A percentile compares a stretch with the other conserved stretches of the same genome.
Evolutionary conservation across 1,140 invertebrate genomes (phyloP).

Genomic region (Brachionus rotundiformis): DNA sequence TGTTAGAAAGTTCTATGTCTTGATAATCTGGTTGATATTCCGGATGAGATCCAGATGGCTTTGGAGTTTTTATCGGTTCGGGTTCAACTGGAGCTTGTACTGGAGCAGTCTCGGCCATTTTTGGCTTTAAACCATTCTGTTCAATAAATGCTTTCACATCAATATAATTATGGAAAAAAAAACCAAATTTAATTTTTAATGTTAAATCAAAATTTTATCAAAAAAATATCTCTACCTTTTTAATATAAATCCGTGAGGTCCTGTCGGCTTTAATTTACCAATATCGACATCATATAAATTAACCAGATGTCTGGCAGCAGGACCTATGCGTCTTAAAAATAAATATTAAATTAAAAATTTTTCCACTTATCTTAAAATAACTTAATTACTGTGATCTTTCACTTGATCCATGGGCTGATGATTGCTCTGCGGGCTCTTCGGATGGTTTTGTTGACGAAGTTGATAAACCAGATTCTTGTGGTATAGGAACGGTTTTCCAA

Average conservation of each 20-base stretch:
- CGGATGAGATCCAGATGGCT: slow-evolving; percentile 7
- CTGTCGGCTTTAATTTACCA: slow-evolving; percentile 23
- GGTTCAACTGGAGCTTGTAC: background rate
- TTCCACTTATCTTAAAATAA: too few relatives aligned
- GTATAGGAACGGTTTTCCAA: slow-evolving; percentile 9
- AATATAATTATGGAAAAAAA: slow-evolving; percentile 30
- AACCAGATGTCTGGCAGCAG: slow-evolving; percentile 39
- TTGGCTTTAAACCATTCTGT: slow-evolving; percentile 1
- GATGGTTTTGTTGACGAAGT: background rate
- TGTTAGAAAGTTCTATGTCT: slow-evolving; percentile 23
- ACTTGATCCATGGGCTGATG: background rate
- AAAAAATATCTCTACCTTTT: slow-evolving; percentile 42
- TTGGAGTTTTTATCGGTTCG: background rate
- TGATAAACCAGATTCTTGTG: background rate
- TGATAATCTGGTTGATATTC: slow-evolving; percentile 39
- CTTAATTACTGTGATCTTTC: background rate
- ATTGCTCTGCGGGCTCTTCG: background rate
- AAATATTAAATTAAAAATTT: too few relatives aligned
- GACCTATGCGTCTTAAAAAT: slow-evolving; percentile 38
- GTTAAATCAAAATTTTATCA: background rate
- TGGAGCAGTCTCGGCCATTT: background rate
- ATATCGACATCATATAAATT: slow-evolving; percentile 2
- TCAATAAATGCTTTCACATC: slow-evolving; percentile 51
- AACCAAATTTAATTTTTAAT: background rate
- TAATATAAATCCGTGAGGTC: slow-evolving; percentile 31